Base-by-base conservation (phyloP, 1,140 invertebrate species). In the Ptiloglossa arizonensis region DNA sequence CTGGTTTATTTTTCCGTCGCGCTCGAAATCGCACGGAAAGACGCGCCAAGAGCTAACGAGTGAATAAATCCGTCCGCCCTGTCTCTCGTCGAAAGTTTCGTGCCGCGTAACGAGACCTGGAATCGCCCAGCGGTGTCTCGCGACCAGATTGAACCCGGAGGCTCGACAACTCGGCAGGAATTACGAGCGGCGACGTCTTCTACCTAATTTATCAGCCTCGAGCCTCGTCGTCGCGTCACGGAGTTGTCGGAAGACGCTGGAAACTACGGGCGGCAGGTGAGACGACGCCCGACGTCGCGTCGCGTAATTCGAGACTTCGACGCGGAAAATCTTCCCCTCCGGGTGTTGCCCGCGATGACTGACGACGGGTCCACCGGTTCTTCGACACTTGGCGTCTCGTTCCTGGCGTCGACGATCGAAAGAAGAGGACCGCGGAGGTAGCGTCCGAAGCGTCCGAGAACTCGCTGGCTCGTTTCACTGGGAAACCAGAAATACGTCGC, bases 301-400 rank as follows among this genome's bases (percentile, higher is more conserved):
- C n/a, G 52, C 66, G 68, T 72, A 83, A 82, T 80, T 75, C 68
- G 69, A 77, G 79, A 66, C 44, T 59, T 41, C 35, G 9, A 13
- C 41, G 52, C 29, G 81, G 32, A 82, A 72, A 64, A 79, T 64
- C 68, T 63, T 46, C 27, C 11, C 60, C n/a, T n/a, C 44, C 56
- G 57, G 24, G 56, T 64, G 67, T 64, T 59, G 44, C 44, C 72
- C 24, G 60, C 74, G 68, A 83, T 79, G 74, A 82, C 56, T 82
- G 80, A 82, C 72, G 72, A 82, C 44, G 41, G 35, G 59, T 48
- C 57, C 32, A 22, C 29, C 35, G 64, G 62, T 46, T 80, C 52
- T 71, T 63, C n/a, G 67, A 72, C 44, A 54, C 32, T 22, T 32
- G n/a, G 17, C 17, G 24, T 32, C 32, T 64, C 38, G 80, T 83